A percentile compares a stretch with the other conserved stretches of the same genome.
Conservation (phyloP, 2,888 invertebrate genomes). For the Apodemia mormo region DNA sequence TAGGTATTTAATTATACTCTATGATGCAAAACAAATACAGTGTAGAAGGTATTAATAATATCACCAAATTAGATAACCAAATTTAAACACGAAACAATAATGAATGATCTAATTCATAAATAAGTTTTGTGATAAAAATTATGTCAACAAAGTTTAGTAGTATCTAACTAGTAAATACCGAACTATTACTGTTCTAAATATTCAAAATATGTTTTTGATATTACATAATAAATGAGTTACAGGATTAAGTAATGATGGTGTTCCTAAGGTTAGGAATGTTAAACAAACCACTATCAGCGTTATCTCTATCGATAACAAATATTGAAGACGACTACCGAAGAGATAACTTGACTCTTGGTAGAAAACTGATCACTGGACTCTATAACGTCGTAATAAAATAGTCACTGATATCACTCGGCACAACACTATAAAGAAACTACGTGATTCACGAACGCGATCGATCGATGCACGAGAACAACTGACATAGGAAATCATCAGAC, state of each 20-base stretch:
- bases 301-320: conserved; percentile 55
- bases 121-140: background rate
- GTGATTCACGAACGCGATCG: conserved; percentile 46
- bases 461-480: conserved; percentile 74
- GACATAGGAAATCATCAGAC: conserved; percentile 61
- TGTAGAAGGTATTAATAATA: too few species aligned
- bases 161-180: background rate
- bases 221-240: conserved; percentile 22
- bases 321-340: conserved; percentile 42
- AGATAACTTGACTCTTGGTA: conserved; percentile 40
- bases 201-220: conserved; percentile 14
- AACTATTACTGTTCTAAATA: background rate
- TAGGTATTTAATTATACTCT: too few species aligned
- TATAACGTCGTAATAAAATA: conserved; percentile 37
- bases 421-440: conserved; percentile 29
- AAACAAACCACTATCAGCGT: conserved; percentile 68
- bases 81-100: background rate
- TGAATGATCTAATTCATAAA: background rate
- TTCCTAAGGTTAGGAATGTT: conserved; percentile 36
- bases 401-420: conserved; percentile 25
- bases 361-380: conserved; percentile 29
- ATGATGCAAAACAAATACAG: too few species aligned
- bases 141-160: background rate
- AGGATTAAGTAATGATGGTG: conserved; percentile 24
- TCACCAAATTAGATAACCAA: background rate